These are phyloP conservation scores for Cheumatopsyche charites DNA, from an alignment of 1,140 invertebrate genomes.

Conservation along the genomic window DNA sequence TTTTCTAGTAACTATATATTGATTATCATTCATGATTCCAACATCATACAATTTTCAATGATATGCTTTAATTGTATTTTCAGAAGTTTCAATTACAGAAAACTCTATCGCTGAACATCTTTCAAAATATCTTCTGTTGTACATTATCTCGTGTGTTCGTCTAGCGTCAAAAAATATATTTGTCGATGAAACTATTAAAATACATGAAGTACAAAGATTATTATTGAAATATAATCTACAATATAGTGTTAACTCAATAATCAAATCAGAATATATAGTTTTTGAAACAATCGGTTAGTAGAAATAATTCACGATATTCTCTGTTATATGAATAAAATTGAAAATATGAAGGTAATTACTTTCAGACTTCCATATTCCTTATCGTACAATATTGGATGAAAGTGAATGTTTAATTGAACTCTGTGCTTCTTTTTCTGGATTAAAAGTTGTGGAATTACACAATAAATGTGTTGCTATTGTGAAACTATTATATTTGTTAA, in stretches of 20 bases:
- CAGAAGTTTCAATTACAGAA: not conserved
- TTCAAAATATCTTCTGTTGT: constrained; percentile 25
- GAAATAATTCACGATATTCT: not conserved
- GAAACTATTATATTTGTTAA: constrained; percentile 35
- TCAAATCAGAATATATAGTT: constrained; percentile 38
- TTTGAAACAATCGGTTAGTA: constrained; percentile 41
- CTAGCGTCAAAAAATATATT: constrained; percentile 41
- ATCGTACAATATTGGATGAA: constrained; percentile 34
- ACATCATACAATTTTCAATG: no score
- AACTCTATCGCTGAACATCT: constrained; percentile 22
- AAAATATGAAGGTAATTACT: not conserved
- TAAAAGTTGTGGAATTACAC: constrained; percentile 13
- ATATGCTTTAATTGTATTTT: no score
- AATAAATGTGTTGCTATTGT: constrained; percentile 24
- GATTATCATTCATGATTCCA: no score
- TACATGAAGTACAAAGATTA: constrained; percentile 22
- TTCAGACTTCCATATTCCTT: constrained; percentile 38
- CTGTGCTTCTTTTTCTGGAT: constrained; percentile 6
- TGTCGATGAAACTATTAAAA: constrained; percentile 26
- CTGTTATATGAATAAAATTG: not conserved
- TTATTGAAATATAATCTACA: constrained; percentile 14
- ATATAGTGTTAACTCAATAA: constrained; percentile 21
- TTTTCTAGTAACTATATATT: no score
- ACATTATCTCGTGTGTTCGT: constrained; percentile 41
- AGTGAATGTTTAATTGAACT: constrained; percentile 39